These are phyloP conservation scores for Xenopus petersii DNA, from an alignment of 2,797 vertebrate genomes.

Conservation along the genomic window DNA sequence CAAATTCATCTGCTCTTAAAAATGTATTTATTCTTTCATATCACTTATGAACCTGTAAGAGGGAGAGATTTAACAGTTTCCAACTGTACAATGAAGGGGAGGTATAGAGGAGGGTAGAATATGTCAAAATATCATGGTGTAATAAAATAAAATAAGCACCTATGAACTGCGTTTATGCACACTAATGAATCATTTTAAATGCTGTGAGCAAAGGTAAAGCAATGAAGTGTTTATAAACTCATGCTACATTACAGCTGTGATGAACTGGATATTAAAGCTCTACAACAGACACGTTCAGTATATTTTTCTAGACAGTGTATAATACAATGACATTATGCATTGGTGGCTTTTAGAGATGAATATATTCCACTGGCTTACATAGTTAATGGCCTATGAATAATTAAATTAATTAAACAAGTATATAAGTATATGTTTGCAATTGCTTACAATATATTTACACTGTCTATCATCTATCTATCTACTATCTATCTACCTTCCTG, in stretches of 20 bases:
- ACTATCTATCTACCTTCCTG: too few relatives aligned
- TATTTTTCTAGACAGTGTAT: not conserved
- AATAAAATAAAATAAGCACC: not conserved
- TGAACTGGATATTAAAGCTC: not conserved
- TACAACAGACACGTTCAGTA: not conserved
- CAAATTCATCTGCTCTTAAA: slow-evolving; percentile 37
- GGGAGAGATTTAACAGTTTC: slow-evolving; percentile 9
- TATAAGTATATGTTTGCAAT: too few relatives aligned
- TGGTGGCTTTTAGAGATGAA: too few relatives aligned
- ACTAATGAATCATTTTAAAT: slow-evolving; percentile 1
- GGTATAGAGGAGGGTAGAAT: not conserved
- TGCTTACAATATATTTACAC: too few relatives aligned
- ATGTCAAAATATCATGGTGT: slow-evolving; percentile 1
- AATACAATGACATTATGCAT: not conserved
- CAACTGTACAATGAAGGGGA: slow-evolving; percentile 1
- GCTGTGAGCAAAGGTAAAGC: slow-evolving; percentile 3
- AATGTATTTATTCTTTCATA: slow-evolving; percentile 45
- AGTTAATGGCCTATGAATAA: too few relatives aligned
- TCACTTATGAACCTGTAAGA: slow-evolving; percentile 29
- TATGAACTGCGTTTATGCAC: slow-evolving; percentile 1
- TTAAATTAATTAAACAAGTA: too few relatives aligned
- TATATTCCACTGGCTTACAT: too few relatives aligned
- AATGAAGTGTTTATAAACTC: not conserved
- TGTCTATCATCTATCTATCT: too few relatives aligned
- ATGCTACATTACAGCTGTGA: not conserved